These are phyloP conservation scores for Eulemur mongoz DNA, from an alignment of 2,797 vertebrate species.

Conservation along the genomic window DNA sequence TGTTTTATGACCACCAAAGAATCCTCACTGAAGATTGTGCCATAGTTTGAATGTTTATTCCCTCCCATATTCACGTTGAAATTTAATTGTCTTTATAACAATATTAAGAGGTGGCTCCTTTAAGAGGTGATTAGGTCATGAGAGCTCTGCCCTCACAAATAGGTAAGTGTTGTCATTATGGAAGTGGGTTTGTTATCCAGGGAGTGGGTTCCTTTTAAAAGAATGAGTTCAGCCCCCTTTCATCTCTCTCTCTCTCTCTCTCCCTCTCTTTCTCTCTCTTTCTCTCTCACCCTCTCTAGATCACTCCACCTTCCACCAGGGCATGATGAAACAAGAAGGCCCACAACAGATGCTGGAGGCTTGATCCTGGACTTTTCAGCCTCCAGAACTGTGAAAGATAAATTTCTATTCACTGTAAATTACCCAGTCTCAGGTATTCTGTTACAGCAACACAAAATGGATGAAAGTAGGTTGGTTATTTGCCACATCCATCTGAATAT, in stretches of 20 bases:
- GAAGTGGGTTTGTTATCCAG: not conserved
- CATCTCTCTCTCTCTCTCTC: not conserved
- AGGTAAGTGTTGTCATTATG: too few species aligned
- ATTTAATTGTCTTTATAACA: not conserved
- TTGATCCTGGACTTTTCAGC: not conserved
- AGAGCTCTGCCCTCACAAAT: not conserved
- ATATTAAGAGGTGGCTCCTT: not conserved
- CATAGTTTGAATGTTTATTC: not conserved
- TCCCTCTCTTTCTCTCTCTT: not conserved
- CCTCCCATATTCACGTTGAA: not conserved
- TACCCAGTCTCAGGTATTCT: too few species aligned
- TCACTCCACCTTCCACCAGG: not conserved
- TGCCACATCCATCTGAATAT: rapidly evolving
- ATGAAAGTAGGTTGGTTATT: not conserved
- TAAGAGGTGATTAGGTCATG: not conserved
- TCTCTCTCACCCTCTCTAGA: not conserved
- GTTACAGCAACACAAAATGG: not conserved
- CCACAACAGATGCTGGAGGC: not conserved
- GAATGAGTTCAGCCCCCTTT: too few species aligned
- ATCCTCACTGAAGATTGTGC: not conserved
- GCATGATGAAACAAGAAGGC: too few species aligned
- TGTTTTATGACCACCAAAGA: not conserved
- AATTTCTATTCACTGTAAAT: not conserved
- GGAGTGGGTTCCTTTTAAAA: not conserved
- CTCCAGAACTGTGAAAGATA: not conserved